Evolutionary conservation across 2,888 invertebrate genomes (phyloP).

Genomic region (Hyposoter dolosus): DNA sequence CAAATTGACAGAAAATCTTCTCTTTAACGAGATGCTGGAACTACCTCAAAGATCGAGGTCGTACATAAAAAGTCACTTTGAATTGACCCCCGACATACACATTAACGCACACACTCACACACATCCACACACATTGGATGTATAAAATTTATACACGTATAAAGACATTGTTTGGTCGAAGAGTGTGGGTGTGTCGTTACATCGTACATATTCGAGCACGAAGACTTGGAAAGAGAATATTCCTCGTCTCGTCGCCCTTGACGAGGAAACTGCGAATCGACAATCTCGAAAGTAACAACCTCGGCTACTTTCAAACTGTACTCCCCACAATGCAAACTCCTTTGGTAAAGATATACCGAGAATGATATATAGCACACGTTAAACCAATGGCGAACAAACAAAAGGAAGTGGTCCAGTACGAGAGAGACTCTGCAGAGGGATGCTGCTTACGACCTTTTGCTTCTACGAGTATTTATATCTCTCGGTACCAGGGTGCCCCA

Average conservation of each 20-base stretch:
- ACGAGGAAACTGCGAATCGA: constrained; percentile 69
- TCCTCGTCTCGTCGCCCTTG: constrained; percentile 69
- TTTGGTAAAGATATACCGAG: constrained; percentile 27
- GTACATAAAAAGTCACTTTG: constrained; percentile 21
- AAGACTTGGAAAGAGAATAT: constrained; percentile 46
- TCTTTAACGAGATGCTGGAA: constrained; percentile 19
- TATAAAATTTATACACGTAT: constrained; percentile 6
- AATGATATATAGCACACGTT: constrained; percentile 23
- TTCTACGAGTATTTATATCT: constrained; percentile 29
- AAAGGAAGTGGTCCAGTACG: constrained; percentile 21
- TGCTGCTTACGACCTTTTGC: constrained; percentile 13
- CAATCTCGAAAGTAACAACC: constrained; percentile 68
- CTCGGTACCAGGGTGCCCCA: constrained; percentile 19
- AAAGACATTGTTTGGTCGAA: constrained; percentile 20
- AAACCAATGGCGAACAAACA: constrained; percentile 11
- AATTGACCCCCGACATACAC: not conserved
- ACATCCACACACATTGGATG: not conserved
- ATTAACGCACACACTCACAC: not conserved
- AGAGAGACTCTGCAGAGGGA: not conserved
- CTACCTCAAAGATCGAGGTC: constrained; percentile 51
- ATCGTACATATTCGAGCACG: constrained; percentile 25
- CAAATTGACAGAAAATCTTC: constrained; percentile 29
- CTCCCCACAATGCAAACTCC: constrained; percentile 34
- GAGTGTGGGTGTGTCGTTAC: constrained; percentile 47
- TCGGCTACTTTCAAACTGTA: constrained; percentile 62